Base-by-base conservation (phyloP, 2,113 vertebrate species). In the Oncorhynchus masou region DNA sequence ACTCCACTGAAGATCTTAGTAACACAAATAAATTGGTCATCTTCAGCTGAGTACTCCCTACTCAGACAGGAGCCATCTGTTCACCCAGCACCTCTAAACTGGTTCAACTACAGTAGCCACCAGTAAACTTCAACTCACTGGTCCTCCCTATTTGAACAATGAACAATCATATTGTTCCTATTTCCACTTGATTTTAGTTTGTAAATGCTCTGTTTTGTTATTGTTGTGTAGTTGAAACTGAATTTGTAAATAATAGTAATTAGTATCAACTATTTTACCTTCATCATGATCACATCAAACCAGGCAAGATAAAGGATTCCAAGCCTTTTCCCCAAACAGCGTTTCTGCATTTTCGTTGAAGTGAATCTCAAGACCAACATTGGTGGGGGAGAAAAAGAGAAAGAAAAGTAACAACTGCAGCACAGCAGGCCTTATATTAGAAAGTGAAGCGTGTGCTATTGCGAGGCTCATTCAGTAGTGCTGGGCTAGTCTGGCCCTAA, bases 401-500 rank as follows among this genome's bases (percentile, higher is more conserved):
- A 51, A 51, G 49, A 51, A 51, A 51, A 51, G 11, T 15, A 15
- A 54, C 4, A 54, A 54, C 51, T 19, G 51, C 51, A 54, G 16
- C 51, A 54, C 16, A 54, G 51, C 51, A 19, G 16, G 51, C 51
- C 16, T 54, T 54, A 16, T 54, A 19, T 54, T 54, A 19, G 16
- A 65, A 67, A 31, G 65, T 29, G 27, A 67, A 67, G 16, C 65
- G 12, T 67, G 7, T 67, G 65, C 25, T 67, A 67, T 67, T 31
- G 65, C 19, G 27, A 31, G 25, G 25, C 65, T 67, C 27, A 67
- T 67, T 67, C 65, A 67, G 25, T 67, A 67, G 65, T 67, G 65
- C 65, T 29, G 65, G 65, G 27, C 65, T 67, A 29, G 12, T 67
- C 65, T 67, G 24, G 65, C 13, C 65, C 65, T 67, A 67, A 67